Evolutionary conservation across 2,797 vertebrate genomes (phyloP).

Genomic region (Spea hammondii): DNA sequence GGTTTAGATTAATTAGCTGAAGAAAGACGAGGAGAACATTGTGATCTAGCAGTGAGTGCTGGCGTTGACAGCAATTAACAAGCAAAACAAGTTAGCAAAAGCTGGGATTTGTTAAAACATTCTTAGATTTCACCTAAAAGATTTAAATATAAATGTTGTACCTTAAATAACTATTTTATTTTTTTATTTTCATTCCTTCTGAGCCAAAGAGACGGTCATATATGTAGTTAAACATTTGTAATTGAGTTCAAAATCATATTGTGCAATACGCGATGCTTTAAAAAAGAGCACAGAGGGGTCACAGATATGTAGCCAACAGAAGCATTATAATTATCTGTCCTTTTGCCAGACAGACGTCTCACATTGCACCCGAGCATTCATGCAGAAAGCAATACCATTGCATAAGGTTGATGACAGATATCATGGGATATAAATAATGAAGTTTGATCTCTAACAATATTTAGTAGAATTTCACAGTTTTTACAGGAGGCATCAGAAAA

Average conservation of each 20-base stretch:
- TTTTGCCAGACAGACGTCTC: slow-evolving; percentile 37
- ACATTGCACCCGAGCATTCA: slow-evolving; percentile 42
- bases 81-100: slow-evolving; percentile 40
- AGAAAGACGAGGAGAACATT: slow-evolving; percentile 47
- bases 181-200: background rate
- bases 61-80: slow-evolving; percentile 50
- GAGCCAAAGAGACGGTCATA: background rate
- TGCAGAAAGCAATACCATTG: slow-evolving; percentile 49
- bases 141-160: slow-evolving; percentile 1
- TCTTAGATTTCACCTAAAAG: slow-evolving; percentile 9
- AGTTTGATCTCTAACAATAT: slow-evolving; percentile 13
- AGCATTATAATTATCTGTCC: slow-evolving; percentile 50
- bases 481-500: background rate
- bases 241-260: slow-evolving; percentile 12
- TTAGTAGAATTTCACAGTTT: background rate
- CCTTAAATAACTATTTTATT: background rate
- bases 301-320: slow-evolving; percentile 40
- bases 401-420: slow-evolving; percentile 47
- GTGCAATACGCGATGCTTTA: slow-evolving; percentile 29
- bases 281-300: slow-evolving; percentile 45
- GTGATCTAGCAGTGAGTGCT: slow-evolving; percentile 39
- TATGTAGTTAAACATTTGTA: slow-evolving; percentile 14
- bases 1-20: slow-evolving; percentile 43
- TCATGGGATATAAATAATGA: slow-evolving; percentile 47
- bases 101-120: slow-evolving; percentile 19